Conservation (phyloP, 1,140 invertebrate genomes). For the Copidosoma floridanum region DNA sequence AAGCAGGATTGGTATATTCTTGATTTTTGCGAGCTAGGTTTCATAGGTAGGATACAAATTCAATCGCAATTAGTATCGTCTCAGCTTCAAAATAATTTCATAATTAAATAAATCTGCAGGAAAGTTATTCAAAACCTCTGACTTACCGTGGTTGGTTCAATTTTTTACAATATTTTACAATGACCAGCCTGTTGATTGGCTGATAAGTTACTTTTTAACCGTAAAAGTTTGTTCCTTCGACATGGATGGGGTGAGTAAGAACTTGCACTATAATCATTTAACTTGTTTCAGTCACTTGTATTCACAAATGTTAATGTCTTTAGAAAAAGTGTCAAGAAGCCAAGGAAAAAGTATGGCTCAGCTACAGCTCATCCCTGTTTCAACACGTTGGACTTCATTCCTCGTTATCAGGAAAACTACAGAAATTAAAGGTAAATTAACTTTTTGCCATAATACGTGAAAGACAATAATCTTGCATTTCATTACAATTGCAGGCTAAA, state of each 20-base stretch:
- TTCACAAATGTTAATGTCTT: too few species aligned
- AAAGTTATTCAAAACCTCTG: conserved; percentile 89
- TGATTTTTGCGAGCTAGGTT: conserved; percentile 92
- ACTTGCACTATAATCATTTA: too few species aligned
- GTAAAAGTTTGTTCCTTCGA: conserved; percentile 89
- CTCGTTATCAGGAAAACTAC: conserved; percentile 93
- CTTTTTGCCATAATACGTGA: too few species aligned
- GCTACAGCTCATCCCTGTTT: conserved; percentile 72
- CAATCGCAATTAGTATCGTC: neutral
- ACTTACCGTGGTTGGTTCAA: conserved; percentile 84
- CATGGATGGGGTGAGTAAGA: conserved; percentile 73
- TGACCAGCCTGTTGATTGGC: conserved; percentile 96
- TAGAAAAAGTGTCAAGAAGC: conserved; percentile 82
- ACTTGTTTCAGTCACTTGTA: too few species aligned
- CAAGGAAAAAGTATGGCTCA: too few species aligned
- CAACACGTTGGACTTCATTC: conserved; percentile 96
- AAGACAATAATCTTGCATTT: too few species aligned
- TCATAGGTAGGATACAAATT: conserved; percentile 68
- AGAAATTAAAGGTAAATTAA: conserved; percentile 88
- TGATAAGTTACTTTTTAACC: conserved; percentile 86
- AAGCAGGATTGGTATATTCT: conserved; percentile 88
- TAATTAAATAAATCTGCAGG: conserved; percentile 57
- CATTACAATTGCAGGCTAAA: too few species aligned
- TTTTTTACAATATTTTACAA: conserved; percentile 95
- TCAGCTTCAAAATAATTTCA: neutral